Evolutionary conservation across 2,797 vertebrate species (phyloP), one percentile per base, ranked within the genome.

Genomic region (Vultur gryphus): DNA sequence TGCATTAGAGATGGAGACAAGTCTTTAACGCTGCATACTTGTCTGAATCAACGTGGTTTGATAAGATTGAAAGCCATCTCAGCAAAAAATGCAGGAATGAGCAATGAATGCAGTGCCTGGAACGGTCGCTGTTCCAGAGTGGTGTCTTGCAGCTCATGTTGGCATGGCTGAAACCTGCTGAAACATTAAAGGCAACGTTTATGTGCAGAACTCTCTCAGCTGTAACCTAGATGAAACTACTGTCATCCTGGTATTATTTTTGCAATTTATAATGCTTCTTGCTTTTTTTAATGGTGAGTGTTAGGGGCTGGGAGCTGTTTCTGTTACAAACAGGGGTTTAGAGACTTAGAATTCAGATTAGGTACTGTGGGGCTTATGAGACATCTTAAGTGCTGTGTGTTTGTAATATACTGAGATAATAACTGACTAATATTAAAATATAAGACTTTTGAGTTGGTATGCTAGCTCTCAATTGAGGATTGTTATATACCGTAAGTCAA

Each of bases 401-500:
- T 49, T 79, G 78, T 89, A 77, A 79, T 94, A 41, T 48, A 77
- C 39, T 26, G 78, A 84, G 78, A 83, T 87, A 87, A 94, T 89
- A 89, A 83, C 57, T 64, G 78, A 37, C 77, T 85, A 57, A 67
- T 93, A 75, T n/a, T 80, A 87, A 87, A 81, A 89, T 85, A 67
- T 4, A 43, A 54, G 78, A 43, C 78, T 85, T 87, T 25, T 57
- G 87, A 76, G 28, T 65, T 65, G 59, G 41, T 75, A 9, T 87
- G 54, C 52, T 69, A 24, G 44, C 52, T 89, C 59, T 80, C 44
- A 84, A 0, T 26, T 85, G 67, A 85, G 78, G 59, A 51, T 91
- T 89, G 65, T 89, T 93, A 11, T 35, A 43, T 84, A 18, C 75
- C 20, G 0, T 87, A 89, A 89, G 70, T 90, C 70, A 82, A 10